A percentile compares a stretch with the other conserved stretches of the same genome.
phyloP scores from a whole-genome alignment of 2,888 invertebrate genomes.

The Tenthredo distinguenda region DNA sequence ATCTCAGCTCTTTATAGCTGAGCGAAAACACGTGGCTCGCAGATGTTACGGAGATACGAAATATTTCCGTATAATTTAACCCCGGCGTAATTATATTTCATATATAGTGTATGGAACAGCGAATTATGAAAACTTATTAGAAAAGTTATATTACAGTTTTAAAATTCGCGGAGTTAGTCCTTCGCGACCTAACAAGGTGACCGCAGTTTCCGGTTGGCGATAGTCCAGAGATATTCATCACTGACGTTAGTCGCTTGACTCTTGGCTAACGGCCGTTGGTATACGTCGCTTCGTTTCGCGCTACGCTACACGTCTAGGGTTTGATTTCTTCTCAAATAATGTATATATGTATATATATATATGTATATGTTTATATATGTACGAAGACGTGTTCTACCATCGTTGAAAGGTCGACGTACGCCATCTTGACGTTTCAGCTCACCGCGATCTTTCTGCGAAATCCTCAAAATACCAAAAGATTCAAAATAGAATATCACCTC shows the following conservation, averaged over 20 bases:
- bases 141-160: not conserved
- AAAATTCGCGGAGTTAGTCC: not conserved
- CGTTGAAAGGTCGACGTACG: constrained; percentile 27
- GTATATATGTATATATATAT: not conserved
- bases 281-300: not conserved
- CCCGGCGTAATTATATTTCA: too few relatives aligned
- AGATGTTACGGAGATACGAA: not conserved
- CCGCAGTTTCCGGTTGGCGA: constrained; percentile 47
- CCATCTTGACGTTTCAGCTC: not conserved
- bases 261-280: not conserved
- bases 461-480: not conserved
- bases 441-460: constrained; percentile 32
- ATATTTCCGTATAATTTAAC: too few relatives aligned
- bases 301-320: not conserved
- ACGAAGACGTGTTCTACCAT: not conserved
- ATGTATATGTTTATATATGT: not conserved
- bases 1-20: not conserved
- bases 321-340: not conserved
- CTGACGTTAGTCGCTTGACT: constrained; percentile 13
- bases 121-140: not conserved
- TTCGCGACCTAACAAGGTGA: constrained; percentile 40
- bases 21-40: not conserved
- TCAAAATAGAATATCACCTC: constrained; percentile 32
- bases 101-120: too few relatives aligned
- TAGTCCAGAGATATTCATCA: constrained; percentile 41